Evolutionary conservation across 2,113 vertebrate genomes (phyloP).

Genomic region (Syngnathus floridae): DNA sequence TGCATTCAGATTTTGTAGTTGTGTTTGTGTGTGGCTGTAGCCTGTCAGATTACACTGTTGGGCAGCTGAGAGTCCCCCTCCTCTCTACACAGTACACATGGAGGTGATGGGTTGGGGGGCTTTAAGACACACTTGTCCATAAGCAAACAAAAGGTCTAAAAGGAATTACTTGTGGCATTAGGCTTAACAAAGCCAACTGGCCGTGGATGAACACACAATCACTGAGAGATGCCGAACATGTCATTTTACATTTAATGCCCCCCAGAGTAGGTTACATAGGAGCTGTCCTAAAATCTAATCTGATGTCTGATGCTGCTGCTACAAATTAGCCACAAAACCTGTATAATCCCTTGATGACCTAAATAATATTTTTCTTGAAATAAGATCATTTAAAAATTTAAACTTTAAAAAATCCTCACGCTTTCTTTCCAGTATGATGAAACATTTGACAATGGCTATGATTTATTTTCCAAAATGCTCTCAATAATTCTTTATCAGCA

Average conservation of each 20-base stretch:
- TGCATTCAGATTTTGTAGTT: background rate
- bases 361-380: background rate
- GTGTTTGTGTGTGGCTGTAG: background rate
- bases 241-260: background rate
- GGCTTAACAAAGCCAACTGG: constrained; percentile 14
- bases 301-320: background rate
- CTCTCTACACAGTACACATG: constrained; percentile 5
- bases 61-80: constrained; percentile 46
- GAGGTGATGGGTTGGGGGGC: background rate
- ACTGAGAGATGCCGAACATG: constrained; percentile 28
- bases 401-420: background rate
- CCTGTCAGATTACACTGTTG: constrained; percentile 53
- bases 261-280: background rate
- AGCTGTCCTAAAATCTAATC: background rate
- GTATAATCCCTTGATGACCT: background rate
- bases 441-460: background rate
- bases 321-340: background rate
- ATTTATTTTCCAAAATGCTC: background rate
- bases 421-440: background rate
- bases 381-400: background rate
- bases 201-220: background rate
- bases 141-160: constrained; percentile 37
- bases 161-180: constrained; percentile 26
- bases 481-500: background rate
- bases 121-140: constrained; percentile 22